Evolutionary conservation across 1,140 invertebrate species (phyloP).

Genomic region (Galleria mellonella): DNA sequence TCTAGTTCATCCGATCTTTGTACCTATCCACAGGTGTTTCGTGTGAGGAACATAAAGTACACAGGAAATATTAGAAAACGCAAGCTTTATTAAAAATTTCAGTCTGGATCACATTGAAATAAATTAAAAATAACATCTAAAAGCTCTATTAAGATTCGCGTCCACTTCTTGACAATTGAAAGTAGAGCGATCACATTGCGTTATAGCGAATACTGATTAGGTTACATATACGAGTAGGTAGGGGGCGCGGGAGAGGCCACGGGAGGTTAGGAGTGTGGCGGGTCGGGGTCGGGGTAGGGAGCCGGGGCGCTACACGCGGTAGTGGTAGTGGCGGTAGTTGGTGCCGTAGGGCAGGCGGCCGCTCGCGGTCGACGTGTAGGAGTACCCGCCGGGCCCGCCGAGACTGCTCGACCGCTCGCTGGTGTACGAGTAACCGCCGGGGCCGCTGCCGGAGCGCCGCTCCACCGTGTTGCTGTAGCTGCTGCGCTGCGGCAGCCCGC

Average conservation of each 20-base stretch:
- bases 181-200: conserved; percentile 64
- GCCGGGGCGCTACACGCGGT: conserved; percentile 82
- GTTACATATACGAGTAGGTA: conserved; percentile 16
- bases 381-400: conserved; percentile 86
- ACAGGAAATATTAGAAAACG: conserved; percentile 54
- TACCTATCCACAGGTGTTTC: conserved; percentile 5
- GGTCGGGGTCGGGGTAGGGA: conserved; percentile 32
- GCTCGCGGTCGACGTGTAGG: conserved; percentile 83
- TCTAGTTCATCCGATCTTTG: conserved; percentile 51
- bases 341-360: conserved; percentile 87
- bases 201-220: conserved; percentile 69
- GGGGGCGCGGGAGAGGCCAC: conserved; percentile 12
- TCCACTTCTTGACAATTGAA: conserved; percentile 55
- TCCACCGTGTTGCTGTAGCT: conserved; percentile 80
- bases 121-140: conserved; percentile 51
- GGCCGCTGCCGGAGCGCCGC: conserved; percentile 79
- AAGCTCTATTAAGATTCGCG: conserved; percentile 47
- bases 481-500: conserved; percentile 75
- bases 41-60: conserved; percentile 35
- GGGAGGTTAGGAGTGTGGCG: conserved; percentile 24
- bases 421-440: conserved; percentile 82
- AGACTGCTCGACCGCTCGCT: conserved; percentile 82
- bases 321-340: conserved; percentile 87
- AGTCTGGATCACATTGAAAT: conserved; percentile 60
- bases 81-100: conserved; percentile 69